Percentiles rank a stretch among this genome's conserved stretches.
These are phyloP conservation scores for Stomatorhinus walkeri DNA, from an alignment of 2,797 vertebrate genomes.

Conservation along the genomic window DNA sequence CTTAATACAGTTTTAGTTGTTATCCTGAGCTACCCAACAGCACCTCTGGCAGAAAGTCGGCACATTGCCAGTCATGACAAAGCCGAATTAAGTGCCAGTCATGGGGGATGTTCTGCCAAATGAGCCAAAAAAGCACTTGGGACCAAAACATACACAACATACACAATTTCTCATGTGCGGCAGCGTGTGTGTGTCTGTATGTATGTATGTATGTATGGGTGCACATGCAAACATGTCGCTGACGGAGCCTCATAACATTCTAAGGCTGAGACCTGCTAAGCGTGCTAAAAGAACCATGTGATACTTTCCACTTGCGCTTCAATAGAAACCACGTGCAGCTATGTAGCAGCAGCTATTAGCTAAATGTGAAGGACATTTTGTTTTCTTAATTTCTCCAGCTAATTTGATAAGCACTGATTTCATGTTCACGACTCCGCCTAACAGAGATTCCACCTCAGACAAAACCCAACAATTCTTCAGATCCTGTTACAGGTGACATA, in stretches of 20 bases:
- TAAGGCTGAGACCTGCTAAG: not conserved
- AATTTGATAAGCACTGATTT: not conserved
- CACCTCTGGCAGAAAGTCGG: not conserved
- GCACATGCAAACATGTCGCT: not conserved
- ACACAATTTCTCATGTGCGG: not conserved
- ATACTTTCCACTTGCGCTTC: not conserved
- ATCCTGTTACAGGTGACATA: not conserved
- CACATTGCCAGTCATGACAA: not conserved
- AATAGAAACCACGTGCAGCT: not conserved
- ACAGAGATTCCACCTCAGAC: not conserved
- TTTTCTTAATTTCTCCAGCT: not conserved
- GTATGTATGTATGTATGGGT: not conserved
- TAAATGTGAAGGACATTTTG: not conserved
- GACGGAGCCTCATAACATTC: not conserved
- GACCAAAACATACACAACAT: not conserved
- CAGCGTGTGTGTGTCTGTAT: not conserved
- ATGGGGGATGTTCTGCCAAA: not conserved
- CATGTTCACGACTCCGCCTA: not conserved
- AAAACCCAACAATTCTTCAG: not conserved
- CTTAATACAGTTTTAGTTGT: not conserved
- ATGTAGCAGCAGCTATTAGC: not conserved
- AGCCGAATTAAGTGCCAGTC: not conserved
- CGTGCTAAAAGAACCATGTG: not conserved
- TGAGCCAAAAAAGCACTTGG: not conserved
- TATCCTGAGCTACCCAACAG: not conserved